Evolutionary conservation across 2,888 invertebrate species (phyloP).

Genomic region (Epinotia nisella): DNA sequence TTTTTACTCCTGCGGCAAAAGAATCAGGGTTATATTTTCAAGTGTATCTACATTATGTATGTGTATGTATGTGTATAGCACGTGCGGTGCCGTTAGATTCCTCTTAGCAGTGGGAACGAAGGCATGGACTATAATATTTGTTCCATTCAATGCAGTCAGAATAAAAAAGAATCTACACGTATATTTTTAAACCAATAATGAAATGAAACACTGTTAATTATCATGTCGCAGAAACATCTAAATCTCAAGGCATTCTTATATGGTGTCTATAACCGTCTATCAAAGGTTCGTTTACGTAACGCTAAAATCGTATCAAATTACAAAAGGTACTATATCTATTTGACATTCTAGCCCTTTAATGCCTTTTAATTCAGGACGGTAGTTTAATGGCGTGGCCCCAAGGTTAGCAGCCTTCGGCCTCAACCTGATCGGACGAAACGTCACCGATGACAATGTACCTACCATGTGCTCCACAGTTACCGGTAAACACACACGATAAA

Average conservation of each 20-base stretch:
- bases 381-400: conserved; percentile 12
- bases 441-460: conserved; percentile 34
- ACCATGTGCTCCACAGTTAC: conserved; percentile 27
- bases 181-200: too few species aligned
- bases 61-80: too few species aligned
- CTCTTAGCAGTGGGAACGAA: too few species aligned
- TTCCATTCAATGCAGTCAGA: too few species aligned
- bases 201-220: neutral
- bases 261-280: conserved; percentile 8
- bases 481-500: conserved; percentile 29
- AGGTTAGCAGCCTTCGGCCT: conserved; percentile 32
- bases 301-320: neutral
- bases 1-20: too few species aligned
- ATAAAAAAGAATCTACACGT: too few species aligned
- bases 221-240: neutral
- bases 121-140: too few species aligned
- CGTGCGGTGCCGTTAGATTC: too few species aligned
- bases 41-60: too few species aligned
- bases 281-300: conserved; percentile 13
- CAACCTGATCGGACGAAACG: conserved; percentile 28
- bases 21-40: too few species aligned
- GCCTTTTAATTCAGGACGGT: neutral
- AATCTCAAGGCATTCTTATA: neutral
- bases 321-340: conserved; percentile 4
- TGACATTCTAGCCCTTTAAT: neutral